Base-by-base conservation (phyloP, 2,797 vertebrate genomes). In the Gymnocypris eckloni region DNA sequence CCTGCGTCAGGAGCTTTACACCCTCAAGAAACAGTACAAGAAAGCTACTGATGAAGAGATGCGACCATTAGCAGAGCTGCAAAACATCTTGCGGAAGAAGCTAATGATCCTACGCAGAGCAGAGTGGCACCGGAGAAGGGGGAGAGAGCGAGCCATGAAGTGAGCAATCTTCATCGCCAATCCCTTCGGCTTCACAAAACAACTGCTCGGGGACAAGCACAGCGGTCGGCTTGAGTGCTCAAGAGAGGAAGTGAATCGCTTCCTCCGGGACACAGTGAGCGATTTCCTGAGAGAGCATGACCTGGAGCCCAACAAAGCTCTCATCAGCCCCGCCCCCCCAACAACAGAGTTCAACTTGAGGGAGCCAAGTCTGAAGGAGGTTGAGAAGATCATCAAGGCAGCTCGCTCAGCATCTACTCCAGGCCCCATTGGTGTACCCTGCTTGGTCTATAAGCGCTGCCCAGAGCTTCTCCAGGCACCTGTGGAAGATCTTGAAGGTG, bases 141-240 rank as follows among this genome's bases (percentile, higher is more conserved):
- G 75, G 18, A 9, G 56, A 39, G 73, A 87, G 67, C 83, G 75
- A 54, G 75, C 81, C 41, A 54, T 33, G 25, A 79, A 81, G 69
- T 54, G 18, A 20, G 39, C 76, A 39, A 82, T 56, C 33, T 87
- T 87, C 9, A 33, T 87, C 25, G 28, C 56, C 4, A 87, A 85
- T n/a, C 70, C 86, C 9, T 87, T 87, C 20, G 54, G 66, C 6
- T 82, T 86, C 28, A 86, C 71, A 37, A 80, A 80, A 54, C 45
- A 86, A 28, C 43, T 82, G 59, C 22, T n/a, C n/a, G n/a, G n/a
- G n/a, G n/a, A n/a, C n/a, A n/a, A n/a, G n/a, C n/a, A n/a, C n/a
- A n/a, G n/a, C n/a, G n/a, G n/a, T n/a, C n/a, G n/a, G n/a, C n/a
- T n/a, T n/a, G n/a, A n/a, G n/a, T 82, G 59, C 22, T 72, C 86